phyloP scores from a whole-genome alignment of 2,888 invertebrate species.

The Odontothrips loti region DNA sequence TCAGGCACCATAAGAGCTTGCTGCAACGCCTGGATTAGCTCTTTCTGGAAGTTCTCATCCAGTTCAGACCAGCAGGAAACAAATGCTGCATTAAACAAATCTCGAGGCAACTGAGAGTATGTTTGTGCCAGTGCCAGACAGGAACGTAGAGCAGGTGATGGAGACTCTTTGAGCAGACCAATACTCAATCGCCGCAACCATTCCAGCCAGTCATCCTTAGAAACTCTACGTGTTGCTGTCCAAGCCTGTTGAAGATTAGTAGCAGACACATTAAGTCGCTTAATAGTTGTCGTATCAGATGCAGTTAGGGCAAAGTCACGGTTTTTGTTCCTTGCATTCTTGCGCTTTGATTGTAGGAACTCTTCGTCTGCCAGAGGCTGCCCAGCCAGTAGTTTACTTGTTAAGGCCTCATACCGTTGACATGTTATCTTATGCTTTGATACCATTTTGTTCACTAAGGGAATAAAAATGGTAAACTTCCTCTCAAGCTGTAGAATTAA shows the following conservation, averaged over 20 bases:
- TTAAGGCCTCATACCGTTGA: constrained; percentile 70
- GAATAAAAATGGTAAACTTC: constrained; percentile 88
- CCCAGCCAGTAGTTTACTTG: constrained; percentile 64
- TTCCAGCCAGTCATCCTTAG: constrained; percentile 98
- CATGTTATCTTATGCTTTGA: constrained; percentile 74
- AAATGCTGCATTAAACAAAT: constrained; percentile 97
- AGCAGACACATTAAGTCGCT: constrained; percentile 71
- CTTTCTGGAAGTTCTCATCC: constrained; percentile 70
- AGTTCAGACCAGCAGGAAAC: constrained; percentile 99
- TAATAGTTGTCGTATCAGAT: constrained; percentile 68
- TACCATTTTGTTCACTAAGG: constrained; percentile 81
- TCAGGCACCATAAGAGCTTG: constrained; percentile 89
- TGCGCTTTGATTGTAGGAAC: constrained; percentile 61
- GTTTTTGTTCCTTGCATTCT: constrained; percentile 63
- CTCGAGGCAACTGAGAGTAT: constrained; percentile 90
- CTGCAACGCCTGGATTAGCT: constrained; percentile 79
- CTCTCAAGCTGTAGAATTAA: constrained; percentile 82
- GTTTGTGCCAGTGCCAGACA: constrained; percentile 90
- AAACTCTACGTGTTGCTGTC: constrained; percentile 87
- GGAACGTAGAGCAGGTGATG: constrained; percentile 89
- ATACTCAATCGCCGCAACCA: constrained; percentile 91
- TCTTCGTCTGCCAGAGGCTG: constrained; percentile 67
- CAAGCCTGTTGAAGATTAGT: constrained; percentile 82
- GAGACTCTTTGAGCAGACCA: constrained; percentile 90
- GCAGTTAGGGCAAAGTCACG: constrained; percentile 62